Evolutionary conservation across 2,113 vertebrate genomes (phyloP), one percentile per base, ranked within the genome.

Genomic region (Dendrocopos noguchii): DNA sequence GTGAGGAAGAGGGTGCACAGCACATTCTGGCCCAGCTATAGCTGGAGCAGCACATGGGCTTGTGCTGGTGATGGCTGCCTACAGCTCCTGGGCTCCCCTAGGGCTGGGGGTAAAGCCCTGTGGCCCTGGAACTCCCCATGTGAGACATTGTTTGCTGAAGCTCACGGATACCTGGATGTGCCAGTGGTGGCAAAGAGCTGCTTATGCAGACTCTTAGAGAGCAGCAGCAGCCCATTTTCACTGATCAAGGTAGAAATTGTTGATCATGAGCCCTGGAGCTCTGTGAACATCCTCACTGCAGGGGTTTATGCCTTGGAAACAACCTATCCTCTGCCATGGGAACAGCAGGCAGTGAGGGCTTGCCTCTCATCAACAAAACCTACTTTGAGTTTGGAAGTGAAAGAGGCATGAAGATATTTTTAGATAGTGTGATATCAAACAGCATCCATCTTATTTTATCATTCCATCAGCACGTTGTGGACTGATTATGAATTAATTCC

Each of bases 171-270:
- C 3, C 6, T 19, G 25, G 19, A 73, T 31, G 34, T 27, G 50
- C 76, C 46, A n/a, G 0, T 20, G 44, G 15, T 31, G 46, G 10
- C 28, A 59, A 57, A 47, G 0, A 44, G 18, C 60, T 25, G n/a
- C 50, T 59, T 10, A 6, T 14, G 39, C 61, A 57, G 50, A 10
- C 29, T 53, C 34, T 34, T 1, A 7, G 22, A 29, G 36, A 64
- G 17, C 31, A 74, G 18, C 10, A 84, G 83, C 75, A 44, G n/a
- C 19, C 46, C 8, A 1, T 29, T 72, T 17, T 52, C 18, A n/a
- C 28, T 7, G 21, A 18, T 17, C 21, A 17, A 17, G 46, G 33
- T 6, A 33, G 33, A 21, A 88, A 56, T 6, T 4, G 31, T 55
- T 87, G 33, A 15, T 64, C n/a, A 22, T 25, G 79, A 81, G 61